Conservation (phyloP, 2,113 vertebrate species). For the Myotis yumanensis region DNA sequence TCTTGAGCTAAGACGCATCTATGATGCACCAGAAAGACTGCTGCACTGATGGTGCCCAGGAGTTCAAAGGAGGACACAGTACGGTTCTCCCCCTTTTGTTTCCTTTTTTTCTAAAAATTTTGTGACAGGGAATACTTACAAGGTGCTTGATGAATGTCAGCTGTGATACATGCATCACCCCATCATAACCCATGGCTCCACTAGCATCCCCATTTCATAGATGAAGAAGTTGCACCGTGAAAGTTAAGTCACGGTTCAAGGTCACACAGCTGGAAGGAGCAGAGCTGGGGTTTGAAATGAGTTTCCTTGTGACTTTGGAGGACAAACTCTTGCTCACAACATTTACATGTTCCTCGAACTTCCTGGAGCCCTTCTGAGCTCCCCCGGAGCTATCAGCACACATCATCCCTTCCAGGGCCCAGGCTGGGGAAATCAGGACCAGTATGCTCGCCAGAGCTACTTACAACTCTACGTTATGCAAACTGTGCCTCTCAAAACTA, state of each 20-base stretch:
- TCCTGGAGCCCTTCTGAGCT: background rate
- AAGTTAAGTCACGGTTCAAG: background rate
- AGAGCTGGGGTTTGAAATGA: background rate
- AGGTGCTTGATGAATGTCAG: background rate
- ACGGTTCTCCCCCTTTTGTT: background rate
- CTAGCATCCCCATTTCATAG: background rate
- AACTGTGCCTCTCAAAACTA: constrained; percentile 48
- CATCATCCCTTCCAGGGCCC: background rate
- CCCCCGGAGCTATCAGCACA: background rate
- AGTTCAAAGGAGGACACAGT: background rate
- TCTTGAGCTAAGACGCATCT: background rate
- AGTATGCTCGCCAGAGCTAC: background rate
- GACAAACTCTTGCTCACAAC: background rate
- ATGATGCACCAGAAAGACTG: background rate
- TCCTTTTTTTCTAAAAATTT: background rate
- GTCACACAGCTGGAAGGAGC: background rate
- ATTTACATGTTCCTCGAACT: background rate
- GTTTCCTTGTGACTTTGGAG: background rate
- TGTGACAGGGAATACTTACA: background rate
- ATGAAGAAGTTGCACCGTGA: background rate
- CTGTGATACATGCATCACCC: background rate
- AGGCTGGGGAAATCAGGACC: background rate
- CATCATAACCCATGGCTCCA: background rate
- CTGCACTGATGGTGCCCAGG: background rate
- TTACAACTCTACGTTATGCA: background rate